phyloP scores from a whole-genome alignment of 1,140 invertebrate genomes.

The Episyrphus balteatus region DNA sequence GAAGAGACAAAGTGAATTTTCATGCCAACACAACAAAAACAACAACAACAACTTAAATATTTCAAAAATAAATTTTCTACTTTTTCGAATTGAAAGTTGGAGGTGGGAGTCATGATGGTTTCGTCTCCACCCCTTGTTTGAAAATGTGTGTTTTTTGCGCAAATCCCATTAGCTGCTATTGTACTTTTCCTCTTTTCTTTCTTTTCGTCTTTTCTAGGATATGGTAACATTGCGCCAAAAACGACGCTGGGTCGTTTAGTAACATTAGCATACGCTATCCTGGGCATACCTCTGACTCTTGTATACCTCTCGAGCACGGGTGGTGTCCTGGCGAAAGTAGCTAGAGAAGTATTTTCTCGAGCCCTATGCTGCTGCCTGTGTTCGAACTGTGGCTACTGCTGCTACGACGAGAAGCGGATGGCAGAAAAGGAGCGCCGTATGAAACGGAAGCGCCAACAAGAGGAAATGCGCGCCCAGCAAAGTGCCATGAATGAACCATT shows the following conservation, averaged over 20 bases:
- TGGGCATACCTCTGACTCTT: constrained; percentile 84
- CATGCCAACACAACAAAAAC: no score
- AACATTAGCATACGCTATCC: constrained; percentile 77
- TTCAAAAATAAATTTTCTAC: no score
- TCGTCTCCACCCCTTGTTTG: no score
- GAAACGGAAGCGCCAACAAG: constrained; percentile 62
- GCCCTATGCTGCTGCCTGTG: constrained; percentile 72
- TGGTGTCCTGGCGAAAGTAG: constrained; percentile 69
- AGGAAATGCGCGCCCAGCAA: constrained; percentile 58
- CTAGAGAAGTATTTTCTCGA: constrained; percentile 73
- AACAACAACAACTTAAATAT: no score
- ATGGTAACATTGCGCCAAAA: constrained; percentile 74
- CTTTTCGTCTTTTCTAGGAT: constrained; percentile 51
- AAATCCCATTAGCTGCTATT: no score
- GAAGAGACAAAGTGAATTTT: no score
- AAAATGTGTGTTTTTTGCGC: no score
- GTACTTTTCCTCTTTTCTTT: constrained; percentile 10
- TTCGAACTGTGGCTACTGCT: constrained; percentile 74
- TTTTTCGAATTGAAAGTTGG: no score
- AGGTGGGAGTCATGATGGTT: no score
- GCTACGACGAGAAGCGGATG: constrained; percentile 70
- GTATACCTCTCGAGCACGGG: constrained; percentile 77
- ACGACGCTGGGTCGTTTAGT: constrained; percentile 72
- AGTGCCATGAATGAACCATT: constrained; percentile 64
- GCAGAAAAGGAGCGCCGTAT: constrained; percentile 65